These are phyloP conservation scores for Zapus hudsonius DNA, from an alignment of 2,113 vertebrate species.

Conservation along the genomic window DNA sequence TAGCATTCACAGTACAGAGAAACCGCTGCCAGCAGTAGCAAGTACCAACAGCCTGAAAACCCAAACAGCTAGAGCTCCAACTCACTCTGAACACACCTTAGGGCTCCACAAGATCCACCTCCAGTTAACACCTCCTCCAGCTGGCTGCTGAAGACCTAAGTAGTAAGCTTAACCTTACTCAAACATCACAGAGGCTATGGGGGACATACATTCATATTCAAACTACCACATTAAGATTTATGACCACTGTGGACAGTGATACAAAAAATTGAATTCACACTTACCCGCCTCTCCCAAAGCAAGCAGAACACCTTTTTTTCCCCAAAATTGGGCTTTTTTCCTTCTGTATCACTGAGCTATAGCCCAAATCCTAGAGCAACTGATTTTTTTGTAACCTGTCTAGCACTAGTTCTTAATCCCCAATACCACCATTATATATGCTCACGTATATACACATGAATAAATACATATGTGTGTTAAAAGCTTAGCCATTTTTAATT, in stretches of 20 bases:
- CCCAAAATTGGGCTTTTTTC: neutral
- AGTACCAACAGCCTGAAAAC: too few species aligned
- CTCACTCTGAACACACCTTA: too few species aligned
- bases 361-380: neutral
- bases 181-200: too few species aligned
- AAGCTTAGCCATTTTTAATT: slow-evolving; percentile 54
- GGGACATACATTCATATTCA: too few species aligned
- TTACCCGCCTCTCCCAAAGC: neutral
- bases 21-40: too few species aligned
- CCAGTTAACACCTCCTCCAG: too few species aligned
- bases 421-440: neutral
- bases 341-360: neutral
- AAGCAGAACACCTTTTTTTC: neutral
- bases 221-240: neutral
- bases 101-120: too few species aligned
- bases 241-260: slow-evolving; percentile 11
- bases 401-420: neutral
- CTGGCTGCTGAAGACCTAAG: too few species aligned
- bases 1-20: too few species aligned
- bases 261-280: slow-evolving; percentile 50
- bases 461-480: neutral
- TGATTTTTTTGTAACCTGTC: slow-evolving; percentile 9
- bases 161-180: too few species aligned
- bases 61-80: too few species aligned
- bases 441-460: too few species aligned